Base-by-base conservation (phyloP, 2,888 invertebrate species). In the Leucophenga montana region DNA sequence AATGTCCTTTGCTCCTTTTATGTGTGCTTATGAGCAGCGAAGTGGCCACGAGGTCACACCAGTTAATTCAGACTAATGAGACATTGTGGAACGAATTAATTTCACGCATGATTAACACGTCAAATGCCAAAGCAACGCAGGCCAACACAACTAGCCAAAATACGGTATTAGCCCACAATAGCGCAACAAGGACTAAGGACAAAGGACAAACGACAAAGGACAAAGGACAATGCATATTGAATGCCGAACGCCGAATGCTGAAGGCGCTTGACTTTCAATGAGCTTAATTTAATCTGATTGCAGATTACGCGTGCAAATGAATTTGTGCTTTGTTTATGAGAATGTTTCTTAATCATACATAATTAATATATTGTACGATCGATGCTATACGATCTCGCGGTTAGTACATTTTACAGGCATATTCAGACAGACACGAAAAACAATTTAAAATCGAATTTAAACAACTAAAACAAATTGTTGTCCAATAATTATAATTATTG, bases 101-200 rank as follows among this genome's bases (percentile, higher is more conserved):
- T 85, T 85, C 79, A 84, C 81, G 85, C 85, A 84, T 85, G 85
- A 85, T 85, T 85, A 85, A 85, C 85, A 84, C 85, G 83, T 82
- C 84, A 85, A 79, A 79, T 77, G 75, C 72, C 75, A 77, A 66
- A 74, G 68, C 71, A 66, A 54, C 67, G 69, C 56, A 48, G 53
- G n/a, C n/a, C 48, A 39, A 18, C 56, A 18, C 27, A 27, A 27
- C 3, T 27, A 27, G 27, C 53, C 57, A 20, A 61, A 54, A 18
- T n/a, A 48, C n/a, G n/a, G 14, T 22, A 16, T 20, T 22, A 22
- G 9, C 8, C 14, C 9, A 48, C 48, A 64, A 5, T 1, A 44
- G 61, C 61, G 18, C 61, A 57, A 27, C 13, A 61, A 9, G 27
- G 39, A 13, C 16, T 3, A 16, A 50, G n/a, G 16, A 5, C 16